These are phyloP conservation scores for Eidolon helvum DNA, from an alignment of 2,113 vertebrate genomes.

Conservation along the genomic window DNA sequence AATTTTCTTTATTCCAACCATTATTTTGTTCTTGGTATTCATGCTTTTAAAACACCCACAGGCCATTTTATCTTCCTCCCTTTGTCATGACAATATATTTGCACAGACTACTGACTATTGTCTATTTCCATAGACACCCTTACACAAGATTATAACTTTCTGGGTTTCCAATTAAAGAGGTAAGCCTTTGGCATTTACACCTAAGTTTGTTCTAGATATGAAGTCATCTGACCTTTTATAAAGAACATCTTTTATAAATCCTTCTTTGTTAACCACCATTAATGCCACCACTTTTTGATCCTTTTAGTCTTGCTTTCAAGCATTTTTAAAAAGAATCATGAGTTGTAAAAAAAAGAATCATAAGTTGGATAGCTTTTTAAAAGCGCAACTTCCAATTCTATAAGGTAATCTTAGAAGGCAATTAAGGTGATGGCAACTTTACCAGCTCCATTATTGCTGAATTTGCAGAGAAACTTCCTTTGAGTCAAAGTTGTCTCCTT, in stretches of 20 bases:
- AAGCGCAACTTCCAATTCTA: constrained; percentile 30
- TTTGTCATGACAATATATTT: not conserved
- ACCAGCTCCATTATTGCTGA: not conserved
- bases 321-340: not conserved
- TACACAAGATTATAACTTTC: not conserved
- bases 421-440: not conserved
- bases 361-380: constrained; percentile 51
- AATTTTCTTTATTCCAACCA: not conserved
- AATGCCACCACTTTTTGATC: not conserved
- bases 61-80: not conserved
- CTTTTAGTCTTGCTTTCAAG: constrained; percentile 19
- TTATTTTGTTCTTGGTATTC: not conserved
- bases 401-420: constrained; percentile 37
- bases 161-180: not conserved
- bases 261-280: not conserved
- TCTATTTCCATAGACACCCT: not conserved
- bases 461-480: not conserved
- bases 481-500: constrained; percentile 46
- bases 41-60: not conserved
- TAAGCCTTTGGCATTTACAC: not conserved
- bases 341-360: not conserved
- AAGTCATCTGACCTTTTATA: not conserved
- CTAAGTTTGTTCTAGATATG: not conserved
- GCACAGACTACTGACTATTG: not conserved
- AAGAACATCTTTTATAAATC: not conserved